Evolutionary conservation across 2,113 vertebrate species (phyloP), one percentile per base, ranked within the genome.

Genomic region (Lasiurus borealis): DNA sequence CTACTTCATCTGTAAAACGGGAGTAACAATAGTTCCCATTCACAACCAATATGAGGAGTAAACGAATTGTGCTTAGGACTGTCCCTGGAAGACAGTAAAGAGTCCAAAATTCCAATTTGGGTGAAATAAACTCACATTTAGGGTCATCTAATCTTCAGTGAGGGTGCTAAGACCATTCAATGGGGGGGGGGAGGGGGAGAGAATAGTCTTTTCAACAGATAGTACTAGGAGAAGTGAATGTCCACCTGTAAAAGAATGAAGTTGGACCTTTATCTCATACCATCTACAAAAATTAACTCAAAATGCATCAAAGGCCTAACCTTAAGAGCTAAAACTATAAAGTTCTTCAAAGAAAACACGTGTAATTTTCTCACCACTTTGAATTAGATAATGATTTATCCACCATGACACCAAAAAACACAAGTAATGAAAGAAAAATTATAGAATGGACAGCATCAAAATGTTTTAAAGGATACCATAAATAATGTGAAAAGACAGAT

Each of bases 381-480:
- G 14, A 81, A 88, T 85, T n/a, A 46, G 34, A 7, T 89, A 62
- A 80, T 57, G 31, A 64, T 50, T 36, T 85, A n/a, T 72, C 78
- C 50, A 40, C 36, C 40, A 34, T 46, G 46, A 66, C 23, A 78
- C 34, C 34, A 66, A 46, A 89, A 80, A 80, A 44, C 31, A 69
- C n/a, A 72, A 72, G 3, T 3, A 48, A 57, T 3, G 48, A 80
- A 68, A 84, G 31, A 69, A 89, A 48, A 88, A 59, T 59, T 34
- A 18, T 34, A 76, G 31, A 62, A 6, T 64, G 5, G 31, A 64
- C 23, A 77, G 44, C 12, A 82, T 44, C 12, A 62, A 93, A 75
- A 69, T 92, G 27, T 89, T 94, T 75, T n/a, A 89, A 81, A 88
- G n/a, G 19, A 92, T 80, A 34, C 15, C 40, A 46, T 77, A 84